phyloP scores from a whole-genome alignment of 2,888 invertebrate species.

The Ectropis crepuscularia region DNA sequence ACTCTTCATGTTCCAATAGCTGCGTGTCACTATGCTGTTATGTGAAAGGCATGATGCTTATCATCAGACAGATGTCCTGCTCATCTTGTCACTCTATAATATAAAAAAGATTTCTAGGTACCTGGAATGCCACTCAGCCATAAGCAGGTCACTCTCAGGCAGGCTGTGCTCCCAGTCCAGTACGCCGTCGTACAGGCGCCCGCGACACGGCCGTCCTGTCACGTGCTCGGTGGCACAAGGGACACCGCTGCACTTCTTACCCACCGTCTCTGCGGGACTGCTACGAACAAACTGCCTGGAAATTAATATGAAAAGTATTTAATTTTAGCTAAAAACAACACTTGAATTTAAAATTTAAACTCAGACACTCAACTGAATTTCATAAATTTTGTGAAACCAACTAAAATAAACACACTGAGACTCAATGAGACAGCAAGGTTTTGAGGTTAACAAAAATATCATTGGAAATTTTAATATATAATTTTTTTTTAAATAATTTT shows the following conservation, averaged over 20 bases:
- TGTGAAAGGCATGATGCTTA: too few species aligned
- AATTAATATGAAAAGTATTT: conserved; percentile 24
- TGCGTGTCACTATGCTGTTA: too few species aligned
- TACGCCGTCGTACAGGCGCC: conserved; percentile 94
- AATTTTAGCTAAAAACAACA: background rate
- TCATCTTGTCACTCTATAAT: too few species aligned
- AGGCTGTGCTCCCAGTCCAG: conserved; percentile 99
- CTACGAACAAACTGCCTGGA: conserved; percentile 91
- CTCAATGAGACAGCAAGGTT: too few species aligned
- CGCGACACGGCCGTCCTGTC: conserved; percentile 92
- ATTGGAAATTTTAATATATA: too few species aligned
- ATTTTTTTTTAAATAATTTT: too few species aligned
- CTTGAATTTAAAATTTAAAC: background rate
- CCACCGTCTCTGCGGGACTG: conserved; percentile 92
- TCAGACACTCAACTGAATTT: too few species aligned
- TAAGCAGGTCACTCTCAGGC: conserved; percentile 93
- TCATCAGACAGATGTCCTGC: too few species aligned
- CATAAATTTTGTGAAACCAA: too few species aligned
- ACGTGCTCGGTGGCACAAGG: conserved; percentile 88
- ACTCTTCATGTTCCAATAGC: too few species aligned
- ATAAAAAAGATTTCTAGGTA: conserved; percentile 58
- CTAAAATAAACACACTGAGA: too few species aligned
- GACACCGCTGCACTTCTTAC: conserved; percentile 87
- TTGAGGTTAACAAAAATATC: too few species aligned
- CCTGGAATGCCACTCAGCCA: conserved; percentile 95